Evolutionary conservation across 2,113 vertebrate genomes (phyloP).

Genomic region (Nothobranchius kuhntae): DNA sequence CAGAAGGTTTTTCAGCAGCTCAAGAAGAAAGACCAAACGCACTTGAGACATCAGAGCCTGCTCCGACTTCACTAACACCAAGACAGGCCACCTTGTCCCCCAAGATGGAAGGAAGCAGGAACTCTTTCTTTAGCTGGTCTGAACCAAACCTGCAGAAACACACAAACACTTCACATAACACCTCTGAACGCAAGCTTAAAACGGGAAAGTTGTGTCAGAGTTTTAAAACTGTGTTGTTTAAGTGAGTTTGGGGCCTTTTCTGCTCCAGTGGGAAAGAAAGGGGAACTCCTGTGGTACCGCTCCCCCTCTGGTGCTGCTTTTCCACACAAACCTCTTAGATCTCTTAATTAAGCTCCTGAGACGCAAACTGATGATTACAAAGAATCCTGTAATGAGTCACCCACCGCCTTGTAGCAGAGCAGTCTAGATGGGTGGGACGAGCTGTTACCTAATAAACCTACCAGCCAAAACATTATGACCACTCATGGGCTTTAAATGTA

Average conservation of each 20-base stretch:
- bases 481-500: not conserved
- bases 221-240: not conserved
- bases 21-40: constrained; percentile 35
- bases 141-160: constrained; percentile 82
- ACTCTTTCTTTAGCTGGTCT: constrained; percentile 82
- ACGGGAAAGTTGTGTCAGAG: not conserved
- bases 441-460: constrained; percentile 12
- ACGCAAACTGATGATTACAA: constrained; percentile 22
- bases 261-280: constrained; percentile 24
- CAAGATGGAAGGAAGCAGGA: constrained; percentile 80
- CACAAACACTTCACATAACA: not conserved
- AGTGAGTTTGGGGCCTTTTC: constrained; percentile 23
- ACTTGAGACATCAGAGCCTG: constrained; percentile 88
- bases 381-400: constrained; percentile 37
- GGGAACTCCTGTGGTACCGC: constrained; percentile 9
- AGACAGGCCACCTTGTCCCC: constrained; percentile 86
- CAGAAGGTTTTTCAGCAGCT: not conserved
- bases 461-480: not conserved
- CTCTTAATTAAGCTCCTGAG: constrained; percentile 57
- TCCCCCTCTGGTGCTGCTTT: constrained; percentile 3
- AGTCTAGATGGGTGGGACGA: constrained; percentile 10
- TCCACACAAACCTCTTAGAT: constrained; percentile 30
- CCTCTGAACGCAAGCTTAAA: too few species aligned
- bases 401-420: constrained; percentile 29
- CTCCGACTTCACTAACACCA: constrained; percentile 83